These are phyloP conservation scores for Lithophane semibrunnea DNA, from an alignment of 2,888 invertebrate genomes.

Conservation along the genomic window DNA sequence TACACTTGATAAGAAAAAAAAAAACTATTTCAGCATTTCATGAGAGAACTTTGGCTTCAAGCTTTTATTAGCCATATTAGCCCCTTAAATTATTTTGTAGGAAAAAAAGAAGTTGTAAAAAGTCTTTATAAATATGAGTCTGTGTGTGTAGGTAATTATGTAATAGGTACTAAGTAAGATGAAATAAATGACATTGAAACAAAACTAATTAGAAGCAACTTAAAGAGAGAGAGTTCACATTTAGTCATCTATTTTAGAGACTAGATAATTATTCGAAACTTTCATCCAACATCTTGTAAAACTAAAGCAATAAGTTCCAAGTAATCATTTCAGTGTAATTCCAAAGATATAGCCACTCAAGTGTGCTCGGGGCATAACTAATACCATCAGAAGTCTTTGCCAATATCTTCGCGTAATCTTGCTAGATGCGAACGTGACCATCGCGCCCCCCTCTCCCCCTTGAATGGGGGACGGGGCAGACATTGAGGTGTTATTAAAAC, in stretches of 20 bases:
- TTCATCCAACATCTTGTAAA: slow-evolving; percentile 1
- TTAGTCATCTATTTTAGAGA: neutral
- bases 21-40: neutral
- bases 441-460: neutral
- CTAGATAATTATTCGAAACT: neutral
- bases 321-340: slow-evolving; percentile 33
- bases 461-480: neutral
- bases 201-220: neutral
- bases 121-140: too few species aligned
- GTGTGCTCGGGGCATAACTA: slow-evolving; percentile 42
- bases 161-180: neutral
- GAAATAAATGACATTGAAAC: neutral
- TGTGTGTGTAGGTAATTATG: too few species aligned
- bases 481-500: slow-evolving; percentile 43
- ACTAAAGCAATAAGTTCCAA: slow-evolving; percentile 17
- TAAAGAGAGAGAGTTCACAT: neutral
- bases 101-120: too few species aligned
- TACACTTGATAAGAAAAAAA: too few species aligned
- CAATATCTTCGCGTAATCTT: slow-evolving; percentile 65
- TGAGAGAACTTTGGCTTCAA: neutral
- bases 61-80: neutral
- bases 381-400: slow-evolving; percentile 54
- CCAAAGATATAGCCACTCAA: slow-evolving; percentile 35
- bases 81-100: neutral
- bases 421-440: slow-evolving; percentile 60